These are phyloP conservation scores for Acromyrmex heyeri DNA, from an alignment of 1,140 invertebrate species.

Conservation along the genomic window DNA sequence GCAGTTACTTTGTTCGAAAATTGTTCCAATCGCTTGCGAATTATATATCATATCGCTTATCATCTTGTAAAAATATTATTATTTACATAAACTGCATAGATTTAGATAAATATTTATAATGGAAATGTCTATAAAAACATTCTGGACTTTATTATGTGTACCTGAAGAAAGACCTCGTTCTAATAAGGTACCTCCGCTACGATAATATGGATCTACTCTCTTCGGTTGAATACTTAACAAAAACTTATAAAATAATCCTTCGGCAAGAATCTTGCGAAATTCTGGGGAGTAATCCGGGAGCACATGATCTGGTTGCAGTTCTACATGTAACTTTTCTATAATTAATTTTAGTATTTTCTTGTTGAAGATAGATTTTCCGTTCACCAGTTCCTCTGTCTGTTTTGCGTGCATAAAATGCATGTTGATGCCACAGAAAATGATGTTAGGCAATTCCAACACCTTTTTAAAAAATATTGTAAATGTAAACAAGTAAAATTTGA, in stretches of 20 bases:
- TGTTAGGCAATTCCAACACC: constrained; percentile 86
- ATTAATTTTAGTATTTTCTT: constrained; percentile 87
- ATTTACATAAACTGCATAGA: too few species aligned
- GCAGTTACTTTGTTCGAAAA: too few species aligned
- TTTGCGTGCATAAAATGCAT: constrained; percentile 90
- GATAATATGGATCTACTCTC: constrained; percentile 77
- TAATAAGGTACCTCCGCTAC: constrained; percentile 87
- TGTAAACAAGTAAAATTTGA: too few species aligned
- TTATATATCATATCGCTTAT: too few species aligned
- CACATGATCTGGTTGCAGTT: constrained; percentile 89
- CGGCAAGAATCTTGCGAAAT: constrained; percentile 90
- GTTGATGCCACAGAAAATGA: constrained; percentile 90
- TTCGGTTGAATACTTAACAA: constrained; percentile 86
- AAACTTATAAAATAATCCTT: constrained; percentile 92
- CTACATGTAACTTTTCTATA: constrained; percentile 87
- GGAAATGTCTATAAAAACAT: too few species aligned
- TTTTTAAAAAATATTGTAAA: neutral
- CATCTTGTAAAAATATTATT: too few species aligned
- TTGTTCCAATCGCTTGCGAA: too few species aligned
- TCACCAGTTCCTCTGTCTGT: constrained; percentile 89
- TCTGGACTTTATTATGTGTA: too few species aligned
- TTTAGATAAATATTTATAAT: too few species aligned
- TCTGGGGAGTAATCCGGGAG: constrained; percentile 89
- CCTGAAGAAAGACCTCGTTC: constrained; percentile 90
- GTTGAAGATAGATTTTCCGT: constrained; percentile 87